Conservation (phyloP, 2,888 invertebrate genomes). For the Philereme vetulata region DNA sequence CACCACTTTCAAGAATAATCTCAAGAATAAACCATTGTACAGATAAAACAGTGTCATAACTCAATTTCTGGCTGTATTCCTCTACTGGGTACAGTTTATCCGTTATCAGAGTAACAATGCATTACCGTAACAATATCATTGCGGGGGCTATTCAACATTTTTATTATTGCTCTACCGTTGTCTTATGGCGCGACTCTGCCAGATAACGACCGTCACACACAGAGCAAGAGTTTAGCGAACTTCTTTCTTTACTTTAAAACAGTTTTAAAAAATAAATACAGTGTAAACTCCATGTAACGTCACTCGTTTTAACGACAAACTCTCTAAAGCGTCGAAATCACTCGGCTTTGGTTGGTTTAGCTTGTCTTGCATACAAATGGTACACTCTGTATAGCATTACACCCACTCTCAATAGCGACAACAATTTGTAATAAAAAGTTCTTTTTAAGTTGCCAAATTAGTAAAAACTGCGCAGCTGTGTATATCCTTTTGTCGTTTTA, state of each 20-base stretch:
- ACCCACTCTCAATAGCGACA: too few relatives aligned
- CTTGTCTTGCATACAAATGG: too few relatives aligned
- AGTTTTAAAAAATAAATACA: too few relatives aligned
- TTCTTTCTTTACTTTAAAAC: not conserved
- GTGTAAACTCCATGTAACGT: too few relatives aligned
- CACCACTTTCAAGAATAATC: constrained; percentile 7
- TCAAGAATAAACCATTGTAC: constrained; percentile 9
- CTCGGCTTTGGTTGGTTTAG: too few relatives aligned
- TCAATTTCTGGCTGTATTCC: constrained; percentile 51
- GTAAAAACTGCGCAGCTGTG: too few relatives aligned
- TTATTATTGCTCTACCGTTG: constrained; percentile 84
- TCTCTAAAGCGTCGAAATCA: too few relatives aligned
- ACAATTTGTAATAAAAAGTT: too few relatives aligned
- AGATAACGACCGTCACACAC: constrained; percentile 68
- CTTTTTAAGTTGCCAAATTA: too few relatives aligned
- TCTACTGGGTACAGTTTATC: constrained; percentile 83
- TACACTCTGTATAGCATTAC: too few relatives aligned
- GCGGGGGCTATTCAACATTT: constrained; percentile 84
- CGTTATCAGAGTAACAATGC: constrained; percentile 80
- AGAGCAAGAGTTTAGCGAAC: constrained; percentile 11
- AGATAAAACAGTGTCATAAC: constrained; percentile 46
- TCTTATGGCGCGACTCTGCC: constrained; percentile 78
- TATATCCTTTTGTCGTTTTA: too few relatives aligned
- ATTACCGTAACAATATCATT: constrained; percentile 81
- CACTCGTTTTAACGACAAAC: too few relatives aligned